Evolutionary conservation across 2,888 invertebrate genomes (phyloP).

Genomic region (Heliconius ismenius): DNA sequence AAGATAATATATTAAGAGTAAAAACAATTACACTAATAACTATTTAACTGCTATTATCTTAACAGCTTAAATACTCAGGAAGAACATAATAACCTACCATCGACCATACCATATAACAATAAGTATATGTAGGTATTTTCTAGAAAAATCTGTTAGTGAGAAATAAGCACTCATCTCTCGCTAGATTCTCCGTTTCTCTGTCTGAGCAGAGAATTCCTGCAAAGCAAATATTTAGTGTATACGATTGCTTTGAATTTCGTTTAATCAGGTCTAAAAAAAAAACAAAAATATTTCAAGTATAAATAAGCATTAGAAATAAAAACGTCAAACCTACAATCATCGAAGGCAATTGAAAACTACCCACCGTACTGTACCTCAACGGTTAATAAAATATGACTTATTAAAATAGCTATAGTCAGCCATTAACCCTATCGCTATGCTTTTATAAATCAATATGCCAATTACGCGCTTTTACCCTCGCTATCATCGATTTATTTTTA

Average conservation of each 20-base stretch:
- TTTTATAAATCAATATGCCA: constrained; percentile 34
- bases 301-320: neutral
- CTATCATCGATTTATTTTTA: constrained; percentile 32
- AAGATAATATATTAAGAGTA: neutral
- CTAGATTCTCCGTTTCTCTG: neutral
- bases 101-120: too few relatives aligned
- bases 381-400: neutral
- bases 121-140: neutral
- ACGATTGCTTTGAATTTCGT: too few relatives aligned
- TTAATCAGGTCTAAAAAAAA: neutral
- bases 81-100: constrained; percentile 1
- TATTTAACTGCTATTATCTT: constrained; percentile 1
- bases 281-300: neutral
- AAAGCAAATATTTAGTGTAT: too few relatives aligned
- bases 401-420: neutral
- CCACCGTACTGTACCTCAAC: neutral
- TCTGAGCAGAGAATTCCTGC: too few relatives aligned
- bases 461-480: constrained; percentile 18
- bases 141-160: neutral
- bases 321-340: neutral
- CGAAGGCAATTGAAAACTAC: neutral
- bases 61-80: neutral
- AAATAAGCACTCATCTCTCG: neutral
- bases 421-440: constrained; percentile 6
- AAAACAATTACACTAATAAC: neutral